Evolutionary conservation across 2,888 invertebrate species (phyloP).

Genomic region (Metellina segmentata): DNA sequence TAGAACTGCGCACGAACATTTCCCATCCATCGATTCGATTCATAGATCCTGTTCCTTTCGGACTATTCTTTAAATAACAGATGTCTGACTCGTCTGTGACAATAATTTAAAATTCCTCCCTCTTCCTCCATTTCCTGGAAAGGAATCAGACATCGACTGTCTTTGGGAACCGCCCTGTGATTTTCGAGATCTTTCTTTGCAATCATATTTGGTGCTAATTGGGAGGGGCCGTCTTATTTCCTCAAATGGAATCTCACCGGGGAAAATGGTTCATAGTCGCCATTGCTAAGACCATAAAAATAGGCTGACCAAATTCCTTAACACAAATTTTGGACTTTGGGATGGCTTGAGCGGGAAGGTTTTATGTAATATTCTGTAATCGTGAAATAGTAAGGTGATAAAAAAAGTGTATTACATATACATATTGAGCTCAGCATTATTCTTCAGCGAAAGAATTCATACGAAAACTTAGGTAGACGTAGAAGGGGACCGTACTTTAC

Average conservation of each 20-base stretch:
- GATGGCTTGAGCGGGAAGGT: too few relatives aligned
- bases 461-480: too few relatives aligned
- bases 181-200: slow-evolving; percentile 11
- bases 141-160: background rate
- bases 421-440: too few relatives aligned
- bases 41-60: background rate
- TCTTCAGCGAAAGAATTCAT: too few relatives aligned
- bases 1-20: background rate
- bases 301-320: too few relatives aligned
- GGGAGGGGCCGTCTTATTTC: background rate
- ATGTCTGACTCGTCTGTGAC: slow-evolving; percentile 45
- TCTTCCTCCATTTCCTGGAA: background rate
- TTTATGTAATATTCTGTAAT: too few relatives aligned
- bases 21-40: background rate
- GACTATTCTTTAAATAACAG: slow-evolving; percentile 23
- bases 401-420: too few relatives aligned
- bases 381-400: too few relatives aligned
- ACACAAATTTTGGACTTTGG: too few relatives aligned
- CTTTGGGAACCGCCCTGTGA: slow-evolving; percentile 6
- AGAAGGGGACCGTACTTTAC: too few relatives aligned
- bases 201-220: background rate
- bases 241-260: background rate
- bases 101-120: slow-evolving; percentile 12
- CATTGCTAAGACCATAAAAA: too few relatives aligned
- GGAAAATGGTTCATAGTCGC: background rate